phyloP scores from a whole-genome alignment of 2,113 vertebrate species.

The Entosphenus tridentatus region DNA sequence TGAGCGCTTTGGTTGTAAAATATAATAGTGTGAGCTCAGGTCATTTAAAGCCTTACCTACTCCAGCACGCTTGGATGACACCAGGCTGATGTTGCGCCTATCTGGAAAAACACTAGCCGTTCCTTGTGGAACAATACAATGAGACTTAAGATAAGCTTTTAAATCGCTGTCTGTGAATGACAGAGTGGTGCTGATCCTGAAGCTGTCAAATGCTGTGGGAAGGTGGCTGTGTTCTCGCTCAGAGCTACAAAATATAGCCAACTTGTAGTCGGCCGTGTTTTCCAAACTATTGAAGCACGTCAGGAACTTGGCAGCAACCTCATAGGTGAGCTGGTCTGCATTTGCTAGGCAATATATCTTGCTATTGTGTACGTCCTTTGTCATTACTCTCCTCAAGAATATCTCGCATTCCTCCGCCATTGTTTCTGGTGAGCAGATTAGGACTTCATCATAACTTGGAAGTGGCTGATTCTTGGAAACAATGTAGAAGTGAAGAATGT shows the following conservation, averaged over 20 bases:
- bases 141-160: slow-evolving; percentile 19
- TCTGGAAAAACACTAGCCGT: slow-evolving; percentile 18
- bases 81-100: slow-evolving; percentile 22
- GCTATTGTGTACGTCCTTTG: slow-evolving; percentile 10
- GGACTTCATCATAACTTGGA: slow-evolving; percentile 26
- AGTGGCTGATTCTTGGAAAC: slow-evolving; percentile 19
- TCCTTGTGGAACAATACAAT: slow-evolving; percentile 16
- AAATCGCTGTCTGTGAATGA: slow-evolving; percentile 11
- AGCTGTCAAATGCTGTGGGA: slow-evolving; percentile 26
- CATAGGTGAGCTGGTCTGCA: slow-evolving; percentile 27
- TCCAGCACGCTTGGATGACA: slow-evolving; percentile 27
- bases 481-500: slow-evolving; percentile 20
- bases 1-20: too few species aligned
- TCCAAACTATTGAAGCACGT: slow-evolving; percentile 20
- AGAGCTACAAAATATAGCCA: slow-evolving; percentile 24
- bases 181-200: slow-evolving; percentile 22
- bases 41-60: slow-evolving; percentile 20
- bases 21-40: too few species aligned
- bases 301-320: slow-evolving; percentile 24
- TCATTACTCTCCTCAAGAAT: slow-evolving; percentile 28
- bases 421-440: slow-evolving; percentile 28
- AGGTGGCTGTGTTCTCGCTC: slow-evolving; percentile 27
- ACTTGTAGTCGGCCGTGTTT: slow-evolving; percentile 17
- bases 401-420: slow-evolving; percentile 30
- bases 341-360: slow-evolving; percentile 30